Conservation (phyloP, 2,113 vertebrate species). For the Pavo muticus region DNA sequence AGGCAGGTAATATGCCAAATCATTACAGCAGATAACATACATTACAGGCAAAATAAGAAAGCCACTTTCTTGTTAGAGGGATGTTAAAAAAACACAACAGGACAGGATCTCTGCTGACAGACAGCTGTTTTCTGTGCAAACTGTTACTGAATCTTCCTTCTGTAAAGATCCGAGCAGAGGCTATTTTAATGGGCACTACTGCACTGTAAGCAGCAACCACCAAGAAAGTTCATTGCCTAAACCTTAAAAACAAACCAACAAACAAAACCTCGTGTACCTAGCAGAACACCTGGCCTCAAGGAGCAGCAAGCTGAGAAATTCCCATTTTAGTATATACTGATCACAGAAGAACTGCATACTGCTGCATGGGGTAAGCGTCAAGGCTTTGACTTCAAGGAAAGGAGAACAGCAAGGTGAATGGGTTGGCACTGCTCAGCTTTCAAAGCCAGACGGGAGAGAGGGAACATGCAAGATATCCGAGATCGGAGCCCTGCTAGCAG, state of each 20-base stretch:
- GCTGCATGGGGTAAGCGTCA: background rate
- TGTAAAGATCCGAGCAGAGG: background rate
- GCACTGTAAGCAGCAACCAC: background rate
- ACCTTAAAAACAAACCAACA: background rate
- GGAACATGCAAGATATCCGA: background rate
- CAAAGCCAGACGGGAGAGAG: background rate
- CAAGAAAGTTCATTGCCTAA: background rate
- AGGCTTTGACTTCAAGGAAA: background rate
- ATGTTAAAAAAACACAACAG: background rate
- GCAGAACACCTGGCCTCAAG: background rate
- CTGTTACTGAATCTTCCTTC: conserved; percentile 28
- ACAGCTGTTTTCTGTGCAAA: conserved; percentile 47
- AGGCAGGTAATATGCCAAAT: background rate
- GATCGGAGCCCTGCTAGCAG: accelerated
- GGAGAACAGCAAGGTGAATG: background rate
- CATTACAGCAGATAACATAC: background rate
- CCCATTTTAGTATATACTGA: background rate
- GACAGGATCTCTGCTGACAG: background rate
- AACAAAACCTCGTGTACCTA: background rate
- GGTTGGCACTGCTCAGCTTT: background rate
- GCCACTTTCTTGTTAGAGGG: background rate
- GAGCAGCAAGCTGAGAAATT: background rate
- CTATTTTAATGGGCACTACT: background rate
- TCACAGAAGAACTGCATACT: background rate
- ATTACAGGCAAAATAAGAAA: background rate